A percentile compares a stretch with the other conserved stretches of the same genome.
Conservation (phyloP, 2,797 vertebrate genomes). For the Heteromormyrus szaboi region DNA sequence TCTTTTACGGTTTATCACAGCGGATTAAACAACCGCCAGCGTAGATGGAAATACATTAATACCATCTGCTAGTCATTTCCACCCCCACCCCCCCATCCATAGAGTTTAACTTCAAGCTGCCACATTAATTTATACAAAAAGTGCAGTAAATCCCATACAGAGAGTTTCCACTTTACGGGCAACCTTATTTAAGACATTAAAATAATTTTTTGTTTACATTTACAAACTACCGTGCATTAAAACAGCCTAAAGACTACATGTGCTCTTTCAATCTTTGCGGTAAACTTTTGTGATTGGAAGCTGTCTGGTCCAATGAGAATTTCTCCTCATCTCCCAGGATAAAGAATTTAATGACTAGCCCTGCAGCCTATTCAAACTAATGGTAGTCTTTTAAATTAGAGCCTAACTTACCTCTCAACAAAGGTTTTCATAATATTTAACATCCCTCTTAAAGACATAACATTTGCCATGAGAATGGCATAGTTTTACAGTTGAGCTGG, state of each 20-base stretch:
- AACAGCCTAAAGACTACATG: background rate
- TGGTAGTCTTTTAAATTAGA: background rate
- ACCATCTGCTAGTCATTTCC: background rate
- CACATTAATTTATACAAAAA: background rate
- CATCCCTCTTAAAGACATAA: background rate
- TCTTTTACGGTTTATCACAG: background rate
- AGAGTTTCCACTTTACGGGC: background rate
- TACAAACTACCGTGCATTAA: background rate
- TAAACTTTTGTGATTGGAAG: background rate
- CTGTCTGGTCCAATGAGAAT: background rate
- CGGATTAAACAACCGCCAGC: background rate
- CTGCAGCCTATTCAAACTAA: background rate
- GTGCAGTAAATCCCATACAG: background rate
- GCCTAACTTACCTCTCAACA: background rate
- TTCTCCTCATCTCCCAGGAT: background rate
- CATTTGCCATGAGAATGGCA: background rate
- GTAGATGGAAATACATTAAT: background rate
- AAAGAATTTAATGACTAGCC: background rate
- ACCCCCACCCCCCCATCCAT: background rate
- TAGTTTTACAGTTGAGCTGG: background rate
- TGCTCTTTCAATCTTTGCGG: background rate
- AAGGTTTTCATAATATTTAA: background rate
- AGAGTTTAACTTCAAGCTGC: background rate
- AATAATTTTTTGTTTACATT: background rate
- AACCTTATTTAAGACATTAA: background rate